Evolutionary conservation across 2,113 vertebrate genomes (phyloP), one percentile per base, ranked within the genome.

Genomic region (Rhizomys pruinosus): DNA sequence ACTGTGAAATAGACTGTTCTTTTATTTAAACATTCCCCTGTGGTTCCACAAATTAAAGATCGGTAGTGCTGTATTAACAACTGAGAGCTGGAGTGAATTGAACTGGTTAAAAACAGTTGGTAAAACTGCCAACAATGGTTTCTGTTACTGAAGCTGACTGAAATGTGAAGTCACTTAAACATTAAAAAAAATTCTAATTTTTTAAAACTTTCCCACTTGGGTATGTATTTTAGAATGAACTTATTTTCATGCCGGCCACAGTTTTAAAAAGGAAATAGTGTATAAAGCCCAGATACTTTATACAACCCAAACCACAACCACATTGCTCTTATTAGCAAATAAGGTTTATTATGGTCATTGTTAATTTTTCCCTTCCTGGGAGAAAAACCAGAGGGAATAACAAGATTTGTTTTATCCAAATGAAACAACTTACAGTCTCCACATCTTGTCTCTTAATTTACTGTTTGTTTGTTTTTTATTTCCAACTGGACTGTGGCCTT

Each of bases 1-100:
- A 77, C 93, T 96, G 95, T 96, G 96, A 96, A 97, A 94, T 95
- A 42, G 47, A 94, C 93, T 96, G 96, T 94, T 96, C 94, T 96
- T 97, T 97, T 95, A 97, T 96, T 97, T 97, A 97, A 97, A 95
- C 84, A 95, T 97, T 96, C 96, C 95, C 96, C 84, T 96, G 96
- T 96, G 97, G 96, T 96, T 95, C 95, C 89, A 64, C 13, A 57
- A 96, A 96, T 97, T 96, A 97, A 92, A 95, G 72, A 86, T 89
- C 52, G 7, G 95, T 94, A 96, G 93, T 97, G 80, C 76, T 47
- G 7, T 71, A 92, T 97, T 97, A 97, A 96, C 92, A 81, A 74
- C 74, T 7, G 55, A 96, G 71, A 96, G 57, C n/a, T 37, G 86
- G 89, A 68, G 66, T 2, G 16, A 89, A 87, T 34, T 59, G 47